A percentile compares a stretch with the other conserved stretches of the same genome.
phyloP scores from a whole-genome alignment of 2,888 invertebrate species.

The Criorhina ranunculi region DNA sequence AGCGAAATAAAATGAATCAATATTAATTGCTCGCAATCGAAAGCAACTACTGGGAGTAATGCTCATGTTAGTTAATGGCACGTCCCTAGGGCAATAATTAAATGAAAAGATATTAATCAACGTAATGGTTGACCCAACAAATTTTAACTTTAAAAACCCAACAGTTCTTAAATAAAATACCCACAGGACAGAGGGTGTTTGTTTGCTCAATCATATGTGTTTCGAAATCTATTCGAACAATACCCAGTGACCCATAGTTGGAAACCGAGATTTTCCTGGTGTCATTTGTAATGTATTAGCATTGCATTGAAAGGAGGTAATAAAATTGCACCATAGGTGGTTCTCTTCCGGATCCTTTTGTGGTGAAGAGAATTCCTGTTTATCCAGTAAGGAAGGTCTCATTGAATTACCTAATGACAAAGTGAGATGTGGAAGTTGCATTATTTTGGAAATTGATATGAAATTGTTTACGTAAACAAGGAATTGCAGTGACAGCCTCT shows the following conservation, averaged over 20 bases:
- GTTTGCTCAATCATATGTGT: slow-evolving; percentile 63
- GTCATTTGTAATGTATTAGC: slow-evolving; percentile 75
- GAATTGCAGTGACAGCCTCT: slow-evolving; percentile 58
- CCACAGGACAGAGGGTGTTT: slow-evolving; percentile 74
- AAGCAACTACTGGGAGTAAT: slow-evolving; percentile 25
- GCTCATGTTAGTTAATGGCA: slow-evolving; percentile 25
- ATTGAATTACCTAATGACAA: slow-evolving; percentile 59
- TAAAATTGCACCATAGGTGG: slow-evolving; percentile 78
- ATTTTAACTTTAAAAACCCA: slow-evolving; percentile 32
- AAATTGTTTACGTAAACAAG: slow-evolving; percentile 75
- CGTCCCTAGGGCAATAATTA: slow-evolving; percentile 43
- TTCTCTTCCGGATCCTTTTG: slow-evolving; percentile 77
- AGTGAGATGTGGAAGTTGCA: slow-evolving; percentile 70
- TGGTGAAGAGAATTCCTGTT: slow-evolving; percentile 66
- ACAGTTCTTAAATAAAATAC: slow-evolving; percentile 51
- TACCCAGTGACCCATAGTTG: slow-evolving; percentile 43
- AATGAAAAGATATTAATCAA: slow-evolving; percentile 55
- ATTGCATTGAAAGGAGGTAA: slow-evolving; percentile 66
- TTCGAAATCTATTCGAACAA: slow-evolving; percentile 45
- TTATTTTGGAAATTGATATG: slow-evolving; percentile 55
- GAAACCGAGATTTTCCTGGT: slow-evolving; percentile 43
- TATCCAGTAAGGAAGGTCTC: slow-evolving; percentile 46
- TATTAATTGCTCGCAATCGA: slow-evolving; percentile 13
- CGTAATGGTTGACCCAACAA: slow-evolving; percentile 46
- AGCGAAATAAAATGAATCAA: background rate